Percentiles rank a stretch among this genome's conserved stretches.
These are phyloP conservation scores for Lytechinus variegatus DNA, from an alignment of 35 echinoderm and acorn worm genomes.

Conservation along the genomic window DNA sequence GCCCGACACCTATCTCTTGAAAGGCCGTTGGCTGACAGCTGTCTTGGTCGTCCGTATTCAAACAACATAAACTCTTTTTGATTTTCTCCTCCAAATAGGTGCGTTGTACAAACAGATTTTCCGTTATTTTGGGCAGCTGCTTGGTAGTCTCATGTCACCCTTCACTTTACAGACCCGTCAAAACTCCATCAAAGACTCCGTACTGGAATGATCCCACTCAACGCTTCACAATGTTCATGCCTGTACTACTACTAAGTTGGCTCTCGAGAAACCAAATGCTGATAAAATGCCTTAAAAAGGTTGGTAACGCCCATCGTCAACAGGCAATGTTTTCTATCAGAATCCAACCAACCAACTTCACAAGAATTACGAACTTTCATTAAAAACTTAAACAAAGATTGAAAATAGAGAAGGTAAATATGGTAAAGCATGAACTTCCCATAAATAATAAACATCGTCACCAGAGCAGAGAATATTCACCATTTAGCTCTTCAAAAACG, in stretches of 20 bases:
- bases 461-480: neutral
- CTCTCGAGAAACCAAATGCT: neutral
- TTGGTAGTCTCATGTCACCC: neutral
- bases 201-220: neutral
- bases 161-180: neutral
- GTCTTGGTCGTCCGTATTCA: neutral
- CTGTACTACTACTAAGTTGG: neutral
- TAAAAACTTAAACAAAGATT: neutral
- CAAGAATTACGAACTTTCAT: neutral
- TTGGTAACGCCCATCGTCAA: neutral
- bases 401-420: neutral
- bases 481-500: neutral
- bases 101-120: conserved; percentile 11
- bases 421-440: no score
- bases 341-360: neutral
- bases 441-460: neutral
- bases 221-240: neutral
- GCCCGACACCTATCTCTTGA: conserved; percentile 9
- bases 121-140: neutral
- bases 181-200: neutral
- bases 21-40: conserved; percentile 15
- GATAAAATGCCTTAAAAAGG: neutral
- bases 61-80: conserved; percentile 15
- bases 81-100: neutral
- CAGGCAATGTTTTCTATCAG: neutral